A percentile compares a stretch with the other conserved stretches of the same genome.
Evolutionary conservation across 2,888 invertebrate genomes (phyloP).

Genomic region (Drosophila flavopinicola): DNA sequence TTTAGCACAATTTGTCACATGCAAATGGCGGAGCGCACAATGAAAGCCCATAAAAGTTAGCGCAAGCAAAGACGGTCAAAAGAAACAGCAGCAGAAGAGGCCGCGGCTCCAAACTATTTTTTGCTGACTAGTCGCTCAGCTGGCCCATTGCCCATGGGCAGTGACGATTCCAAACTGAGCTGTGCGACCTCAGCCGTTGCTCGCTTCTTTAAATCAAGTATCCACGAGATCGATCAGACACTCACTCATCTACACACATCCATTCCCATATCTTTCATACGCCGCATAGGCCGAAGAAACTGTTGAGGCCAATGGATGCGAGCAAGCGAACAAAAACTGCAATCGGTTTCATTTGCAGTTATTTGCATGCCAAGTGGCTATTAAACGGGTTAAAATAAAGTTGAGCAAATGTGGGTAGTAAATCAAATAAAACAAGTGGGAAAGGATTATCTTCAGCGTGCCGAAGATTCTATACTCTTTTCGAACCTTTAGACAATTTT

Average conservation of each 20-base stretch:
- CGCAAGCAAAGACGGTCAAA: conserved; percentile 39
- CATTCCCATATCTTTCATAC: no score
- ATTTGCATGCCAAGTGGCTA: neutral
- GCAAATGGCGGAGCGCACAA: conserved; percentile 51
- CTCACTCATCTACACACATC: neutral
- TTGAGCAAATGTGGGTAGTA: neutral
- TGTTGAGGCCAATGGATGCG: neutral
- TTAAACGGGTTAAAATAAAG: conserved; percentile 2
- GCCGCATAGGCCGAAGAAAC: no score
- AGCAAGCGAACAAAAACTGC: conserved; percentile 1
- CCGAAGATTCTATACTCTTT: no score
- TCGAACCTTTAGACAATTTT: no score
- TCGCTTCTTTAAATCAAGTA: neutral
- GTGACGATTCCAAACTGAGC: conserved; percentile 16
- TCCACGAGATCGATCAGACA: neutral
- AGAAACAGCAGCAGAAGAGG: conserved; percentile 12
- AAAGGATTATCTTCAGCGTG: no score
- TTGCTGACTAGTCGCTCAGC: conserved; percentile 34
- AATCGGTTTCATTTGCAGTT: conserved; percentile 3
- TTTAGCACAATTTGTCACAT: conserved; percentile 56
- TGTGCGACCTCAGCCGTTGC: conserved; percentile 30
- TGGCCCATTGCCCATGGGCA: conserved; percentile 20
- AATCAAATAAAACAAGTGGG: neutral
- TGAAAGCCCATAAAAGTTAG: conserved; percentile 51
- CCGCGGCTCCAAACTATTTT: neutral